These are phyloP conservation scores for Pogonus chalceus DNA, from an alignment of 1,140 invertebrate species.

Conservation along the genomic window DNA sequence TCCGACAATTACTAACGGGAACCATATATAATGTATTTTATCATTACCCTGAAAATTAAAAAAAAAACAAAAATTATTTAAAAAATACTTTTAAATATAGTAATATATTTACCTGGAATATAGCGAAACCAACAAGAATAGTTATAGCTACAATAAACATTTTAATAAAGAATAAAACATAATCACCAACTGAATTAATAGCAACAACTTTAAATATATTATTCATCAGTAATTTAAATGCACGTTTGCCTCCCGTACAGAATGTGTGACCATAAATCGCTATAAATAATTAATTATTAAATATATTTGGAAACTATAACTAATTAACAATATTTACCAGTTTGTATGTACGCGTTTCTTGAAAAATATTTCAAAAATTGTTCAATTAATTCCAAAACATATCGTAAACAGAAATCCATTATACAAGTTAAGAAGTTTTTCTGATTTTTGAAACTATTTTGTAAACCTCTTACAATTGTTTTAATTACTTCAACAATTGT, in stretches of 20 bases:
- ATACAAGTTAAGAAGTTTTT: constrained; percentile 17
- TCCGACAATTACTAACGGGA: constrained; percentile 50
- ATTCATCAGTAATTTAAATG: constrained; percentile 45
- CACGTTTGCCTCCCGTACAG: constrained; percentile 51
- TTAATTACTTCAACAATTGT: constrained; percentile 58
- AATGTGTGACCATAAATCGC: constrained; percentile 63
- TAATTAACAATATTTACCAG: constrained; percentile 39
- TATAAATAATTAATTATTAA: constrained; percentile 31
- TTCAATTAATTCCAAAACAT: constrained; percentile 64
- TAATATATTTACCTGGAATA: constrained; percentile 44
- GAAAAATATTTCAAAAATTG: constrained; percentile 61
- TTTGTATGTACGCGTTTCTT: constrained; percentile 71
- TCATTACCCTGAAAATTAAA: constrained; percentile 37
- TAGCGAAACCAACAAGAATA: constrained; percentile 47
- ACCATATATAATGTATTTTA: constrained; percentile 53
- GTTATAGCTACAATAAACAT: constrained; percentile 54
- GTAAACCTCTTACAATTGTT: constrained; percentile 37
- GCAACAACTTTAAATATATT: constrained; percentile 61
- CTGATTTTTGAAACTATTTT: constrained; percentile 1
- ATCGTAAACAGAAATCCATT: constrained; percentile 53
- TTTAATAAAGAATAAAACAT: constrained; percentile 67
- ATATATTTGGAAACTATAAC: background rate
- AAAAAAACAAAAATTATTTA: constrained; percentile 9
- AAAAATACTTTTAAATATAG: constrained; percentile 14
- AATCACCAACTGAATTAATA: constrained; percentile 70